Evolutionary conservation across 2,888 invertebrate genomes (phyloP), one percentile per base, ranked within the genome.

Genomic region (Hyppa rectilinea): DNA sequence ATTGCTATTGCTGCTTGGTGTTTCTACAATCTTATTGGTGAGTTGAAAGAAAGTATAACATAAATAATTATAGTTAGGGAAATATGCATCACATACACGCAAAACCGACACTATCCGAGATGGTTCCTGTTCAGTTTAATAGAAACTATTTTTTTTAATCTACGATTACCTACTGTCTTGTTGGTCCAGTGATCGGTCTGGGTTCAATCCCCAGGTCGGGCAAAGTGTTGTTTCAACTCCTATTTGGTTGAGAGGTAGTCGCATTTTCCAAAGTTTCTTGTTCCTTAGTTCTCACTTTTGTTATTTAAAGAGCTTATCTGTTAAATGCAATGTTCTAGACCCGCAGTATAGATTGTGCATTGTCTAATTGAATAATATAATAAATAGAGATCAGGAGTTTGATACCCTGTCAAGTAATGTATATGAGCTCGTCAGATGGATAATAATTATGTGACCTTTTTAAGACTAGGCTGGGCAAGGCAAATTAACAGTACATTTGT

Each of bases 11-110:
- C 87, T 90, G 60, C 61, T 88, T 7, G 31, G 84, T 3, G 68
- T 90, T 17, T 75, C 88, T 26, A 58, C 83, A 12, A 88, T 91
- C 60, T 70, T 92, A 38, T 75, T 92, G 88, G 93, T 65, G 20
- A 65, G 65, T 59, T n/a, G 10, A 49, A 29, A 9, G 0, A 23
- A 4, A 36, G 36, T n/a, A n/a, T n/a, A n/a, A n/a, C n/a, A n/a
- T n/a, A n/a, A n/a, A n/a, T n/a, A n/a, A n/a, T n/a, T n/a, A n/a
- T n/a, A n/a, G n/a, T n/a, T 12, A 17, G 17, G 26, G 26, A 55
- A 23, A 36, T 23, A 49, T 26, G 5, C 36, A 17, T 55, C 17
- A 23, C 17, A 17, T 55, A 2, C 23, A 23, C 1, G 36, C 23
- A 36, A 5, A 55, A 17, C 7, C 14, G 50, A 47, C 10, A 12